Evolutionary conservation across 2,797 vertebrate species (phyloP), one percentile per base, ranked within the genome.

Genomic region (Spinibarbus caldwelli): DNA sequence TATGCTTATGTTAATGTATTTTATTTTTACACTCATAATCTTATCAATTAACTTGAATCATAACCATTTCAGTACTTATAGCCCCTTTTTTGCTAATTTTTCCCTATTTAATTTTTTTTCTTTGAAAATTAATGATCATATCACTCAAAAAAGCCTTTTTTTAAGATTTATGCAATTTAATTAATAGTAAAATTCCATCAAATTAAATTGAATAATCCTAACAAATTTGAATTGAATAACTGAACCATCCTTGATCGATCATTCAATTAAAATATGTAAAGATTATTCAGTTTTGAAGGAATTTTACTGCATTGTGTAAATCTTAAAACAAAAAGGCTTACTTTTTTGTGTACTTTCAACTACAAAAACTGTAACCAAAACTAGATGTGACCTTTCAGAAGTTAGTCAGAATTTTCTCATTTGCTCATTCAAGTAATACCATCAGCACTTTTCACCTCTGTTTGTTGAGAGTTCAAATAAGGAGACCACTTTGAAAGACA

Each of bases 391-490:
- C 31, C 21, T 54, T 77, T 38, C 19, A 17, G 49, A 38, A n/a
- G 49, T 77, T 38, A 15, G 21, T 54, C 11, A 2, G 31, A 38
- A 52, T 57, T 54, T 15, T 76, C 49, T 47, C 43, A 54, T 54
- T 36, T 80, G n/a, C 47, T 66, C 38, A 38, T 52, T 67, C 15
- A 85, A 78, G 64, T 62, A 62, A 45, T 80, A 43, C 10, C 76
- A 79, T 87, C 80, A 85, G 82, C 84, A 85, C 68, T 89, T 85
- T 83, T 87, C 57, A 80, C 81, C 49, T 86, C 75, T 72, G 72
- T 84, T 72, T 83, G 57, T 80, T 10, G 72, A 84, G 72, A 68
- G 52, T 59, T 81, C 62, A 41, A 86, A 54, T 5, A 54, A 78
- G 49, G 34, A 80, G 86, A 57, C 59, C 31, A 31, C 72, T 64